A percentile compares a stretch with the other conserved stretches of the same genome.
phyloP scores from a whole-genome alignment of 2,113 vertebrate species.

The Candoia aspera region DNA sequence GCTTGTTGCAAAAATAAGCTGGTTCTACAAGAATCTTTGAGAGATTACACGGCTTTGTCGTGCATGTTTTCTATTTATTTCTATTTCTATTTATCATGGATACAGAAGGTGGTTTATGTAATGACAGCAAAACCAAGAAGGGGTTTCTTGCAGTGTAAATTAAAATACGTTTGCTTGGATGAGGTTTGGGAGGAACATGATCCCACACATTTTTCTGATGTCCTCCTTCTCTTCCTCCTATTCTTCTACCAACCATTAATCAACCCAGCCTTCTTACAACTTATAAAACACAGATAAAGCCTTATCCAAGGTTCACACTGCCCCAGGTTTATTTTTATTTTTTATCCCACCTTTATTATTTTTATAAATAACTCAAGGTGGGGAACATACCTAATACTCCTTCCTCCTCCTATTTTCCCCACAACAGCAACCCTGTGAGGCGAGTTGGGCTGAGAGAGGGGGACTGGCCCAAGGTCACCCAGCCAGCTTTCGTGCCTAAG shows the following conservation, averaged over 20 bases:
- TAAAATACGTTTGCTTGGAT: background rate
- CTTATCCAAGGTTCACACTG: background rate
- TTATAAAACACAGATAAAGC: background rate
- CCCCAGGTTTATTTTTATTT: no score
- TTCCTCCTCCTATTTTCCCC: no score
- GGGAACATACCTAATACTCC: no score
- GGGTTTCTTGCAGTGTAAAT: background rate
- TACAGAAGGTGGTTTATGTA: background rate
- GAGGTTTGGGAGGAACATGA: background rate
- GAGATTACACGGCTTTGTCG: background rate
- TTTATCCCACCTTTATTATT: no score
- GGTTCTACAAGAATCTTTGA: background rate
- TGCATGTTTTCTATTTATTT: background rate
- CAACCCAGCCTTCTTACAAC: background rate
- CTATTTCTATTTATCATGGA: background rate
- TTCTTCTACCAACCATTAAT: background rate
- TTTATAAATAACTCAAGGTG: no score
- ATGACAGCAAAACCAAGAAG: background rate
- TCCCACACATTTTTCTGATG: background rate
- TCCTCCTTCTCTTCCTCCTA: background rate
- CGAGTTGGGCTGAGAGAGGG: no score
- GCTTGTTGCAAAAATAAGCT: background rate
- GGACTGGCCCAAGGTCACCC: no score
- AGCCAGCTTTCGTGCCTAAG: no score
- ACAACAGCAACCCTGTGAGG: no score